Evolutionary conservation across 2,797 vertebrate species (phyloP).

Genomic region (Macropodus opercularis): DNA sequence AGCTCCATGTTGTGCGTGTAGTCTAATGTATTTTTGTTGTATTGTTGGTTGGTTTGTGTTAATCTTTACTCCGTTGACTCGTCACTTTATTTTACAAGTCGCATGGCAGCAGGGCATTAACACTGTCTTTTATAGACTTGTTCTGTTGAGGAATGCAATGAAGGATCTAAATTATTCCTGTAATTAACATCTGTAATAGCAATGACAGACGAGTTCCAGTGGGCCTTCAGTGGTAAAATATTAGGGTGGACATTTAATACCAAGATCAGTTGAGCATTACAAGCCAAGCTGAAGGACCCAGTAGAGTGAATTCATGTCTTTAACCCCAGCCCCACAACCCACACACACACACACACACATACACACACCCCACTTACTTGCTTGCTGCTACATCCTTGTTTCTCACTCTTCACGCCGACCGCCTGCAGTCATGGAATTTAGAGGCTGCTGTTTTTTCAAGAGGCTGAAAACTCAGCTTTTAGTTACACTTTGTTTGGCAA

Average conservation of each 20-base stretch:
- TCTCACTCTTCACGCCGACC: conserved; percentile 32
- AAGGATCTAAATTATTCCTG: conserved; percentile 43
- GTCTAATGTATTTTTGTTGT: neutral
- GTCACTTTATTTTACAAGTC: conserved; percentile 33
- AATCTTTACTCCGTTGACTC: conserved; percentile 29
- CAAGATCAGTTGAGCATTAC: conserved; percentile 52
- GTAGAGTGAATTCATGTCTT: conserved; percentile 32
- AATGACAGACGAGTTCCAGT: conserved; percentile 54
- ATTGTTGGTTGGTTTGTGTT: neutral
- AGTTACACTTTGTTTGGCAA: conserved; percentile 72
- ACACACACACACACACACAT: too few species aligned
- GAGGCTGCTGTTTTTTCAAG: conserved; percentile 38
- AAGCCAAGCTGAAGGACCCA: conserved; percentile 60
- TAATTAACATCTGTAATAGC: conserved; percentile 63
- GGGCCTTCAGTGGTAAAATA: conserved; percentile 46
- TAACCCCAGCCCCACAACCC: neutral
- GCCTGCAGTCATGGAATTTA: conserved; percentile 63
- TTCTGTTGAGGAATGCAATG: conserved; percentile 41
- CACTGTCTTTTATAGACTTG: conserved; percentile 37
- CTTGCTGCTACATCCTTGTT: conserved; percentile 23
- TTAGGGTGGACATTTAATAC: conserved; percentile 55
- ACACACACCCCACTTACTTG: neutral
- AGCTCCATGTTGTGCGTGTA: neutral
- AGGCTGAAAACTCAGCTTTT: conserved; percentile 45
- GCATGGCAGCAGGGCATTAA: conserved; percentile 38